Evolutionary conservation across 1,140 invertebrate genomes (phyloP), one percentile per base, ranked within the genome.

Genomic region (Calephelis virginiensis): DNA sequence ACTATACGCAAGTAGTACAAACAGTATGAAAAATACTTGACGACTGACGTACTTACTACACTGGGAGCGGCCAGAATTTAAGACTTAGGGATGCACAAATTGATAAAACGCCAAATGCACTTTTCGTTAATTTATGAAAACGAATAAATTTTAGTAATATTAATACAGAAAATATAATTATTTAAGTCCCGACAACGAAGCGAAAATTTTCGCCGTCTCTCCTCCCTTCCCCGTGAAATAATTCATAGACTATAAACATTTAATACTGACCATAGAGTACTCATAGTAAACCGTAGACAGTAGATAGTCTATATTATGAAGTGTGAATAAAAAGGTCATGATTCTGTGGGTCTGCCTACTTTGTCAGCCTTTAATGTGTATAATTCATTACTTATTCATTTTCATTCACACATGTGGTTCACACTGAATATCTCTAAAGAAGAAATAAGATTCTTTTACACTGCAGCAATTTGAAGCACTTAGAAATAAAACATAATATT

Each of bases 1-100:
- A 86, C 81, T 88, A 83, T 79, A 79, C 77, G 83, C 82, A 84
- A 86, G 85, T 89, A 89, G 84, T 87, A 89, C 86, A 88, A 89
- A 89, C 85, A 81, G 83, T 81, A 86, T 85, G 86, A 88, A 86
- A 88, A 90, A 90, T 90, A 90, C 77, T 81, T 81, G 74, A 77
- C 78, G 81, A 85, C 81, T 90, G 86, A 89, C 85, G 84, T 87
- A 83, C 81, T 75, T 83, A 82, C 79, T 85, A 77, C 81, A 81
- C 79, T 83, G 88, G 88, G 88, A 90, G 88, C 88, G 88, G 88
- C 83, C 88, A 76, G 79, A 85, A 81, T 83, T 80, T 76, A 82
- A 77, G 84, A 78, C 73, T 72, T 77, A 70, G 70, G 71, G 64
- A 75, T 76, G 71, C 66, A 80, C 69, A 69, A 73, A 63, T 65